Evolutionary conservation across 2,888 invertebrate species (phyloP).

Genomic region (Apomyelois bistriatella): DNA sequence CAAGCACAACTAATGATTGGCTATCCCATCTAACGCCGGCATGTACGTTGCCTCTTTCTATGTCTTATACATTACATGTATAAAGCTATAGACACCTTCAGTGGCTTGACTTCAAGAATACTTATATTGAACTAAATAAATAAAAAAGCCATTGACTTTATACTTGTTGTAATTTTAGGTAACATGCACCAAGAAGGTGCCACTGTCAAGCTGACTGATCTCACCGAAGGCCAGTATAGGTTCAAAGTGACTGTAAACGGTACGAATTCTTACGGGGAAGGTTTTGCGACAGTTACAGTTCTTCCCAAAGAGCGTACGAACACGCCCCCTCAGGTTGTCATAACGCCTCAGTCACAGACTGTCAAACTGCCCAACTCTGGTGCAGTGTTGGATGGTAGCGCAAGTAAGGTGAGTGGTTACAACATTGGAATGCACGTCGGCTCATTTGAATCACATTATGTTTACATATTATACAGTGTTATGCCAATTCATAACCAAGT

Average conservation of each 20-base stretch:
- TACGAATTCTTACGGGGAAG: slow-evolving; percentile 87
- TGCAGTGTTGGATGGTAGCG: slow-evolving; percentile 93
- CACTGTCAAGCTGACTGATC: slow-evolving; percentile 89
- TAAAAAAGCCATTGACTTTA: too few species aligned
- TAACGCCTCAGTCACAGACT: slow-evolving; percentile 91
- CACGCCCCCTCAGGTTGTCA: slow-evolving; percentile 90
- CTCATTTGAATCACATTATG: too few species aligned
- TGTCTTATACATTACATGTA: too few species aligned
- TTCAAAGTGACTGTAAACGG: slow-evolving; percentile 92
- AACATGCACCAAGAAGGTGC: slow-evolving; percentile 92
- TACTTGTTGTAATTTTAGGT: slow-evolving; percentile 63
- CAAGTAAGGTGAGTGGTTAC: slow-evolving; percentile 73
- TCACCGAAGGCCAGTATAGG: slow-evolving; percentile 92
- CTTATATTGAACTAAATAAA: too few species aligned
- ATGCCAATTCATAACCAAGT: too few species aligned
- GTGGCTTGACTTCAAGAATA: too few species aligned
- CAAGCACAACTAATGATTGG: too few species aligned
- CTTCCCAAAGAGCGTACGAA: slow-evolving; percentile 91
- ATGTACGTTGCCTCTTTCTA: too few species aligned
- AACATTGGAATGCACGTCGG: not conserved
- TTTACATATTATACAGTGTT: too few species aligned
- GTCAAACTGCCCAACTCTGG: slow-evolving; percentile 94
- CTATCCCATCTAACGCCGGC: too few species aligned
- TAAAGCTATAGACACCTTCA: too few species aligned
- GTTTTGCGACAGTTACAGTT: slow-evolving; percentile 94